Conservation (phyloP, 1,140 invertebrate species). For the Drosophila tristis region DNA sequence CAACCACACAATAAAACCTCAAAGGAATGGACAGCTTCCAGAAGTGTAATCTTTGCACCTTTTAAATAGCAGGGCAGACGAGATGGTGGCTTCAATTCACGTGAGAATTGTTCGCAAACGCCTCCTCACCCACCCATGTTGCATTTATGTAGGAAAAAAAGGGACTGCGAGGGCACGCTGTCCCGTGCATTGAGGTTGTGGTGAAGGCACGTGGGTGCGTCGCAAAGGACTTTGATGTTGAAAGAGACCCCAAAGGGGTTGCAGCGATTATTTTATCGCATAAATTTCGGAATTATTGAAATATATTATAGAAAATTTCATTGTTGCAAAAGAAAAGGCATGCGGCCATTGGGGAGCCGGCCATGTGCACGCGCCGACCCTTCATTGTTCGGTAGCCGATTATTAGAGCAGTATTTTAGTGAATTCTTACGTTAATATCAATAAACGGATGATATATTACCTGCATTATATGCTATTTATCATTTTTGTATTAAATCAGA, state of each 20-base stretch:
- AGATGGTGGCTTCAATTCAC: conserved; percentile 54
- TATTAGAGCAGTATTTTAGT: conserved; percentile 16
- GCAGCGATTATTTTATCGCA: conserved; percentile 45
- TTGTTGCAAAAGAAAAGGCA: conserved; percentile 2
- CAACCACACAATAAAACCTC: conserved; percentile 62
- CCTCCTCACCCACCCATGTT: not conserved
- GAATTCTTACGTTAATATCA: too few relatives aligned
- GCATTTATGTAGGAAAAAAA: conserved; percentile 28
- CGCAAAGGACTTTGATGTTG: conserved; percentile 69
- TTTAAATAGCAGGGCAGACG: conserved; percentile 6
- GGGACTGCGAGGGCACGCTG: conserved; percentile 14
- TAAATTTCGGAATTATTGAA: conserved; percentile 81
- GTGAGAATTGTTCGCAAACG: conserved; percentile 53
- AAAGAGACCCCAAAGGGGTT: conserved; percentile 34
- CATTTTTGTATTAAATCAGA: too few relatives aligned
- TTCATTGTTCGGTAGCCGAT: conserved; percentile 54
- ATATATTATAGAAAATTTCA: conserved; percentile 65
- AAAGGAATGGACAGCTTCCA: conserved; percentile 65
- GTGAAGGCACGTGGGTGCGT: conserved; percentile 2
- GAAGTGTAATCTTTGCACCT: conserved; percentile 63
- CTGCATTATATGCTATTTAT: too few relatives aligned
- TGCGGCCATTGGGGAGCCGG: conserved; percentile 24
- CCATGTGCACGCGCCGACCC: conserved; percentile 31
- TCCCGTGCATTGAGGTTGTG: conserved; percentile 11
- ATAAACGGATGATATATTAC: too few relatives aligned